Conservation (phyloP, 1,140 invertebrate genomes). For the Ectropis grisescens region DNA sequence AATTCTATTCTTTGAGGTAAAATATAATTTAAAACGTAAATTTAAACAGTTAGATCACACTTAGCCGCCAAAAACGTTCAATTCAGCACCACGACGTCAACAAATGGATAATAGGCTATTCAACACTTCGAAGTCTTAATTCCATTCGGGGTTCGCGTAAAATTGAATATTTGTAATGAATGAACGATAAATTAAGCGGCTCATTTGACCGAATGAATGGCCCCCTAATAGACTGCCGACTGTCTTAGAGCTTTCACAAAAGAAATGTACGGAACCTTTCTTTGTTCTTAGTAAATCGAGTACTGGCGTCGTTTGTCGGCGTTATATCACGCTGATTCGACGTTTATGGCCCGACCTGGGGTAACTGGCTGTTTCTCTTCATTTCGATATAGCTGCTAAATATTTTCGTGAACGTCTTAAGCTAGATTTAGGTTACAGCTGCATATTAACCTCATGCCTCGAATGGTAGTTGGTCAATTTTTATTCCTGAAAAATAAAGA, state of each 20-base stretch:
- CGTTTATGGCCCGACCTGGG: conserved; percentile 42
- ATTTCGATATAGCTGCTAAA: conserved; percentile 22
- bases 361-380: conserved; percentile 28
- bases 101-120: no score
- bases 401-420: no score
- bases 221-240: conserved; percentile 54
- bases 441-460: no score
- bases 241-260: conserved; percentile 46
- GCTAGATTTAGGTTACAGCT: no score
- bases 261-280: conserved; percentile 46
- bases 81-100: no score
- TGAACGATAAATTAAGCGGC: conserved; percentile 52
- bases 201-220: conserved; percentile 60
- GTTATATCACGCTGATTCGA: conserved; percentile 60
- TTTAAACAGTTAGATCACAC: no score
- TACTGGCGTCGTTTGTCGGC: conserved; percentile 53
- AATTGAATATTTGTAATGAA: conserved; percentile 42
- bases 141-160: conserved; percentile 2
- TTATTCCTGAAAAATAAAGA: no score
- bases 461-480: no score
- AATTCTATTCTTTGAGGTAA: no score
- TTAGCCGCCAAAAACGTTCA: no score
- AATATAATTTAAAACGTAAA: no score
- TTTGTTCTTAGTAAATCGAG: conserved; percentile 64
- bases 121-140: conserved; percentile 4